Conservation (phyloP, 1,140 invertebrate species). For the Drosophila arizonae region DNA sequence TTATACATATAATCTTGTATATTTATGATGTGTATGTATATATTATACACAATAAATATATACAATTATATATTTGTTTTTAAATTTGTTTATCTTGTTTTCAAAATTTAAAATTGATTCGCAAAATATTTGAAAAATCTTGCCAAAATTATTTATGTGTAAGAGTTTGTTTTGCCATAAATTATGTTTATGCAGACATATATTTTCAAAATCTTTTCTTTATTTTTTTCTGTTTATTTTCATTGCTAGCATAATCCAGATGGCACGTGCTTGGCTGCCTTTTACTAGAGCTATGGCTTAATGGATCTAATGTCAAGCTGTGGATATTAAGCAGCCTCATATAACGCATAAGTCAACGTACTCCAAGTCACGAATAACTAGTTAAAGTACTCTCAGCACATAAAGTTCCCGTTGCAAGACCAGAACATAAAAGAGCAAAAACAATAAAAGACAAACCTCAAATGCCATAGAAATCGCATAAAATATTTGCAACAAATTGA, state of each 20-base stretch:
- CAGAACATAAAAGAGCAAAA: conserved; percentile 28
- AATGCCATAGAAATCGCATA: conserved; percentile 47
- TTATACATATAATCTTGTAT: no score
- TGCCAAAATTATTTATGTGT: not conserved
- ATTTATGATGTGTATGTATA: no score
- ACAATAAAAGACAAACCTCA: conserved; percentile 51
- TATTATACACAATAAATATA: no score
- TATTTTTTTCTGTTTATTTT: not conserved
- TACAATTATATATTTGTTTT: not conserved
- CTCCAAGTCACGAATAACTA: conserved; percentile 14
- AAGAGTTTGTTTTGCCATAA: not conserved
- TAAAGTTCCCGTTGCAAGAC: conserved; percentile 14
- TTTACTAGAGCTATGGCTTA: not conserved
- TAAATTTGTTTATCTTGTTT: conserved; percentile 2
- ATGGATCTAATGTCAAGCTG: conserved; percentile 9
- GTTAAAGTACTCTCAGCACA: conserved; percentile 9
- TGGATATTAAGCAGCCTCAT: conserved; percentile 6
- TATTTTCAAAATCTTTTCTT: not conserved
- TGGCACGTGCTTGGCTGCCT: not conserved
- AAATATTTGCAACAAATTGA: conserved; percentile 49
- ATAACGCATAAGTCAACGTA: conserved; percentile 36
- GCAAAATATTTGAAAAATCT: not conserved
- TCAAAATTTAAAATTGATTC: not conserved
- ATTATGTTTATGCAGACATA: not conserved
- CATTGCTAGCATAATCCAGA: not conserved